Conservation (phyloP, 2,797 vertebrate genomes). For the Syngnathus acus region DNA sequence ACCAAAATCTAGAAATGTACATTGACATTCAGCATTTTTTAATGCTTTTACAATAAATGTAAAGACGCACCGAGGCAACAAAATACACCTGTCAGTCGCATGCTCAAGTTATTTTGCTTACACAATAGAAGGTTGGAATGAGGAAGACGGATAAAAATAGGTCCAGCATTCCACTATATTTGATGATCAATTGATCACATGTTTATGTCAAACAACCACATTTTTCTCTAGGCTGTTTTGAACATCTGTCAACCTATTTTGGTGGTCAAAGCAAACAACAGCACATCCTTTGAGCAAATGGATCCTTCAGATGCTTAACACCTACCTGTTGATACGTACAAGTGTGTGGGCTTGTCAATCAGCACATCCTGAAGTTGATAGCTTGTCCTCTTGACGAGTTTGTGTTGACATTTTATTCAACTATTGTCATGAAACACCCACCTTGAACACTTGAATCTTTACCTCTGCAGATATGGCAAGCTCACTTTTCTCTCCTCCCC, state of each 20-base stretch:
- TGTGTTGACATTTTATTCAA: background rate
- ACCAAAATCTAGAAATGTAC: too few relatives aligned
- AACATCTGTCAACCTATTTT: background rate
- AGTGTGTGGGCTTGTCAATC: slow-evolving; percentile 4
- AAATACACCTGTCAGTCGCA: too few relatives aligned
- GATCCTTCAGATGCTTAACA: background rate
- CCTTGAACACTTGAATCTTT: background rate
- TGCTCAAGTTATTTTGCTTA: too few relatives aligned
- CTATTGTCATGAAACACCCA: slow-evolving; percentile 2
- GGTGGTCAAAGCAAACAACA: background rate
- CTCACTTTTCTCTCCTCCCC: background rate
- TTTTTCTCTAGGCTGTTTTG: background rate
- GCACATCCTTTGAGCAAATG: background rate
- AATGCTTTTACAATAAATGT: too few relatives aligned
- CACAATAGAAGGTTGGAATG: too few relatives aligned
- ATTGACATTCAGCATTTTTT: too few relatives aligned
- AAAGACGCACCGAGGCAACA: too few relatives aligned
- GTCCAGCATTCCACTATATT: too few relatives aligned
- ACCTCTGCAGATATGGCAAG: background rate
- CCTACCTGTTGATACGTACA: slow-evolving; percentile 1
- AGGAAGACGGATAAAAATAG: too few relatives aligned
- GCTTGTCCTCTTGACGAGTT: background rate
- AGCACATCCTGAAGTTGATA: slow-evolving; percentile 3
- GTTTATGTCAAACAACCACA: too few relatives aligned
- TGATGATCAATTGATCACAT: background rate